Conservation (phyloP, 1,140 invertebrate genomes). For the Phthorimaea operculella region DNA sequence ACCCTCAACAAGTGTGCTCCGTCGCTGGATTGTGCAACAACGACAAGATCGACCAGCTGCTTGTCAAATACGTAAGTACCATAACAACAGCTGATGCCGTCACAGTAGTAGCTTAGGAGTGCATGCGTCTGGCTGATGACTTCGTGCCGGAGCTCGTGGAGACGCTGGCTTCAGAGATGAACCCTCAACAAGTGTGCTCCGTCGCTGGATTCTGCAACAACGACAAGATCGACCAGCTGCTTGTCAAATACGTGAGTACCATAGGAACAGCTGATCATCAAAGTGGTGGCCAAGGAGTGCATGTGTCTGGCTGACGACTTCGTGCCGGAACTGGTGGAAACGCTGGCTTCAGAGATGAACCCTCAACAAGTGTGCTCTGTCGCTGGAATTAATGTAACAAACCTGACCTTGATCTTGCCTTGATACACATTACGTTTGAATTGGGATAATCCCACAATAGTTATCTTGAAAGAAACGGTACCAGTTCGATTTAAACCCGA, state of each 20-base stretch:
- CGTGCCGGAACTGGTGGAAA: constrained; percentile 88
- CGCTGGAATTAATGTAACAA: constrained; percentile 75
- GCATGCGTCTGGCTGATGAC: constrained; percentile 82
- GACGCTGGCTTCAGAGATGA: constrained; percentile 87
- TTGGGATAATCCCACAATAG: too few species aligned
- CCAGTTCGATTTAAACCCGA: too few species aligned
- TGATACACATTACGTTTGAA: too few species aligned
- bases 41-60: constrained; percentile 74
- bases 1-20: constrained; percentile 85
- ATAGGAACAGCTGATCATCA: constrained; percentile 75
- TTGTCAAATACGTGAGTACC: constrained; percentile 67
- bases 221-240: constrained; percentile 74
- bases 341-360: constrained; percentile 88
- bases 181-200: constrained; percentile 85
- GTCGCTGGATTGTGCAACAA: constrained; percentile 91
- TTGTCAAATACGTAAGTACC: constrained; percentile 67
- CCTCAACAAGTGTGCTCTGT: constrained; percentile 86
- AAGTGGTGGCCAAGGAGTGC: constrained; percentile 83
- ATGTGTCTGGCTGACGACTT: constrained; percentile 85
- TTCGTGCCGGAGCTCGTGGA: constrained; percentile 90
- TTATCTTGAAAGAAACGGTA: too few species aligned
- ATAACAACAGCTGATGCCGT: constrained; percentile 76
- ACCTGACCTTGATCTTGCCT: too few species aligned
- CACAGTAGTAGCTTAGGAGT: constrained; percentile 80
- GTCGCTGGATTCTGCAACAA: constrained; percentile 91